Percentiles rank a stretch among this genome's conserved stretches.
Conservation (phyloP, 1,140 invertebrate species). For the Zaprionus lachaisei region DNA sequence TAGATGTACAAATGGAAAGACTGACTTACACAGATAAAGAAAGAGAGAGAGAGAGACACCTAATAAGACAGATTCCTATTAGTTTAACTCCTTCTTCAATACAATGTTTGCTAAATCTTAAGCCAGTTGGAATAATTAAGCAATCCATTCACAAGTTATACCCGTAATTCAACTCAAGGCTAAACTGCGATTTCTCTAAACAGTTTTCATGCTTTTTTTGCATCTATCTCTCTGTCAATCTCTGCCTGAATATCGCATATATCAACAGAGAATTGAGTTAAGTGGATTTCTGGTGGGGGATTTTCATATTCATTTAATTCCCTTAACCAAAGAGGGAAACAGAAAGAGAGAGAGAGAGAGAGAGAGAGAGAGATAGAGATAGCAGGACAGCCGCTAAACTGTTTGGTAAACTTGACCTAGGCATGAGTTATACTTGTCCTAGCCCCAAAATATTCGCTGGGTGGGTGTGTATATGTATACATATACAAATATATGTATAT, state of each 20-base stretch:
- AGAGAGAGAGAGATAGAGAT: background rate
- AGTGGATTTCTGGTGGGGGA: background rate
- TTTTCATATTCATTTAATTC: background rate
- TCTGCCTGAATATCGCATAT: background rate
- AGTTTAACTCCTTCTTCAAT: too few species aligned
- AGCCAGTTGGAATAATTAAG: too few species aligned
- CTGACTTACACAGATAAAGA: too few species aligned
- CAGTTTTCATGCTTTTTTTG: conserved; percentile 1
- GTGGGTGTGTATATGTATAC: background rate
- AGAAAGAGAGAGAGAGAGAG: background rate
- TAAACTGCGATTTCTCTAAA: background rate
- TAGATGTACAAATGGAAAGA: too few species aligned
- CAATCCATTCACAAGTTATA: background rate
- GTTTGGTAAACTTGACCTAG: conserved; percentile 12
- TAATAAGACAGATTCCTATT: too few species aligned
- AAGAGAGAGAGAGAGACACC: too few species aligned
- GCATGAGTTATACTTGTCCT: conserved; percentile 11
- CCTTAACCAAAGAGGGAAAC: background rate
- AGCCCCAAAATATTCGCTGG: background rate
- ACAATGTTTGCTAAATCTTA: too few species aligned
- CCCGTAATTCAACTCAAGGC: background rate
- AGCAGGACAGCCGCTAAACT: background rate
- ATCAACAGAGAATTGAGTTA: conserved; percentile 3
- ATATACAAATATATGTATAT: background rate
- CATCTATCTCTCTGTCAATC: background rate